Conservation (phyloP, 2,888 invertebrate species). For the Acrobasis suavella region DNA sequence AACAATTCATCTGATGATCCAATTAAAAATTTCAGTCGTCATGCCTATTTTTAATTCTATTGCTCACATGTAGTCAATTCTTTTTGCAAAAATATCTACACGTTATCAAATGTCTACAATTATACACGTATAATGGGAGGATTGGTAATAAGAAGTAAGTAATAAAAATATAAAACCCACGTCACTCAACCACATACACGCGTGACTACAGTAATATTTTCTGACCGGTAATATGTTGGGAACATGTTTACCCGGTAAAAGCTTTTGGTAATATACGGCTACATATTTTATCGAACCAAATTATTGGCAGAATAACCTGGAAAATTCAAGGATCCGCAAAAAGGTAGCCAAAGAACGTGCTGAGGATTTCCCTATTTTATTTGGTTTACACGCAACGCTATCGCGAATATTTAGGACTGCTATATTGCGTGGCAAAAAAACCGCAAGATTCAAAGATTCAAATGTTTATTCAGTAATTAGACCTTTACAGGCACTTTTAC, state of each 20-base stretch:
- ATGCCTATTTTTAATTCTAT: no score
- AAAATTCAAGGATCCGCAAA: neutral
- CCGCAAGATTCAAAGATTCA: no score
- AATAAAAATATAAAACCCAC: neutral
- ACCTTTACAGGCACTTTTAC: no score
- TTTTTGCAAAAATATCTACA: no score
- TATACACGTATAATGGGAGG: no score
- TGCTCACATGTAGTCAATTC: no score
- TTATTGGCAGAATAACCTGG: neutral
- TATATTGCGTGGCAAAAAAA: no score
- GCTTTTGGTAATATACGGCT: conserved; percentile 1
- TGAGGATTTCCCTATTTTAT: neutral
- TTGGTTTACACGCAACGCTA: neutral
- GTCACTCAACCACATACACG: neutral
- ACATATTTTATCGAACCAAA: neutral
- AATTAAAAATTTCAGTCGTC: no score
- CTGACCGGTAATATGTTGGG: conserved; percentile 3
- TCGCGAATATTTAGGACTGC: neutral
- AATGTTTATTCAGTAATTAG: no score
- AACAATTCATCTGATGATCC: no score
- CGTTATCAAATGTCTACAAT: no score
- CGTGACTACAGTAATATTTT: neutral
- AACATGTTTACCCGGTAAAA: neutral
- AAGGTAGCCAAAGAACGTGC: conserved; percentile 9
- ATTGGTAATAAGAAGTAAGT: neutral